Percentiles rank a stretch among this genome's conserved stretches.
phyloP scores from a whole-genome alignment of 1,140 invertebrate genomes.

The Hycleus cichorii region DNA sequence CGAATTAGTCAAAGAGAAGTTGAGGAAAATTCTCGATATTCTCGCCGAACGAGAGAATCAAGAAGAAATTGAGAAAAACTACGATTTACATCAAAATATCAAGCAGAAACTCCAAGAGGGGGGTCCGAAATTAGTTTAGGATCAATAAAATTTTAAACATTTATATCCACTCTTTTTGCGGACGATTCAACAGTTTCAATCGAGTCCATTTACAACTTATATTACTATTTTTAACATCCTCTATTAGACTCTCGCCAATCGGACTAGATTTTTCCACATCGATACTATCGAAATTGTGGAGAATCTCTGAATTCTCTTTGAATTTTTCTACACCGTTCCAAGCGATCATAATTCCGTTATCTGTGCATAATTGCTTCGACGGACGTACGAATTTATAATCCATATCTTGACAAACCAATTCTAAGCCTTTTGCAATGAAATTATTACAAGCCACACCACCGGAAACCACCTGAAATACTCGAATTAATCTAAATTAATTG shows the following conservation, averaged over 20 bases:
- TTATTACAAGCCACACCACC: conserved; percentile 94
- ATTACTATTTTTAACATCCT: conserved; percentile 45
- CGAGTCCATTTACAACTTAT: conserved; percentile 57
- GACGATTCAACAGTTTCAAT: conserved; percentile 35
- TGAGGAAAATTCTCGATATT: conserved; percentile 51
- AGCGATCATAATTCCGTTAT: conserved; percentile 99
- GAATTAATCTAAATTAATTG: background rate
- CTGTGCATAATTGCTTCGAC: conserved; percentile 82
- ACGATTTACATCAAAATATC: conserved; percentile 28
- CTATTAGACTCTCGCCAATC: conserved; percentile 50
- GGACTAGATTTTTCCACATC: conserved; percentile 40
- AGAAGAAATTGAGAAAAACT: conserved; percentile 36
- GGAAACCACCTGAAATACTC: conserved; percentile 65
- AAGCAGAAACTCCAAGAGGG: conserved; percentile 35
- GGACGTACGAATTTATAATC: conserved; percentile 65
- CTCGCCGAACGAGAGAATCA: conserved; percentile 44
- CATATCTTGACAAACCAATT: conserved; percentile 57
- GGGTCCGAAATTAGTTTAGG: conserved; percentile 36
- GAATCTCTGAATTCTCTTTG: conserved; percentile 41
- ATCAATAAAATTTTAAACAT: conserved; percentile 18
- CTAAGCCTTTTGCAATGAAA: conserved; percentile 65
- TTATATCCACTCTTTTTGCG: conserved; percentile 17
- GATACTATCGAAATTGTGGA: conserved; percentile 45
- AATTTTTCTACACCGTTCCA: conserved; percentile 90
- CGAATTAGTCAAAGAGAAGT: conserved; percentile 46